phyloP scores from a whole-genome alignment of 2,888 invertebrate species.

The Ecliptopera silaceata region DNA sequence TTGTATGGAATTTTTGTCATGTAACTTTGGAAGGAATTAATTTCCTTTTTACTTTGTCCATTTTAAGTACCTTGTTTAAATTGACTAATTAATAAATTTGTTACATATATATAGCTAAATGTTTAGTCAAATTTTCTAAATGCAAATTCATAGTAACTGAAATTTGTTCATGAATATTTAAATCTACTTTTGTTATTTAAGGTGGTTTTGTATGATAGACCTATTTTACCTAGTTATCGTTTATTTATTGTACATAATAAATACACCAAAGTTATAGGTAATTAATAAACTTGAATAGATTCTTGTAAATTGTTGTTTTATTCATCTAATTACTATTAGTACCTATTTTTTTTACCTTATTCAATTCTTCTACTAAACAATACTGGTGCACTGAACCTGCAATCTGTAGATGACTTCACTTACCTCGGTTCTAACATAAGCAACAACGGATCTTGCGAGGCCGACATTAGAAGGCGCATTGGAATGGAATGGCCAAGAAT shows the following conservation, averaged over 20 bases:
- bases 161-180: slow-evolving; percentile 31
- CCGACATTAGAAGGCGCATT: too few species aligned
- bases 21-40: slow-evolving; percentile 19
- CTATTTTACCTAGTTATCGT: slow-evolving; percentile 66
- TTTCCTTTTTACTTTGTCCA: slow-evolving; percentile 13
- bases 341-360: too few species aligned
- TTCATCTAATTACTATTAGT: too few species aligned
- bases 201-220: slow-evolving; percentile 65
- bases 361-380: too few species aligned
- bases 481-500: too few species aligned
- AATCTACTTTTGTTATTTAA: slow-evolving; percentile 46
- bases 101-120: slow-evolving; percentile 45
- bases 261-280: slow-evolving; percentile 82
- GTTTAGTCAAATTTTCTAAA: slow-evolving; percentile 53
- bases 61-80: slow-evolving; percentile 7
- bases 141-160: slow-evolving; percentile 32
- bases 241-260: slow-evolving; percentile 80
- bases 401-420: too few species aligned
- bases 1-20: slow-evolving; percentile 26
- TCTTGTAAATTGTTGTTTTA: slow-evolving; percentile 66
- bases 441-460: too few species aligned
- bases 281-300: slow-evolving; percentile 78
- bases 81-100: background rate
- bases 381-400: too few species aligned
- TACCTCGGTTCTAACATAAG: too few species aligned